Evolutionary conservation across 2,113 vertebrate genomes (phyloP).

Genomic region (Zingel zingel): DNA sequence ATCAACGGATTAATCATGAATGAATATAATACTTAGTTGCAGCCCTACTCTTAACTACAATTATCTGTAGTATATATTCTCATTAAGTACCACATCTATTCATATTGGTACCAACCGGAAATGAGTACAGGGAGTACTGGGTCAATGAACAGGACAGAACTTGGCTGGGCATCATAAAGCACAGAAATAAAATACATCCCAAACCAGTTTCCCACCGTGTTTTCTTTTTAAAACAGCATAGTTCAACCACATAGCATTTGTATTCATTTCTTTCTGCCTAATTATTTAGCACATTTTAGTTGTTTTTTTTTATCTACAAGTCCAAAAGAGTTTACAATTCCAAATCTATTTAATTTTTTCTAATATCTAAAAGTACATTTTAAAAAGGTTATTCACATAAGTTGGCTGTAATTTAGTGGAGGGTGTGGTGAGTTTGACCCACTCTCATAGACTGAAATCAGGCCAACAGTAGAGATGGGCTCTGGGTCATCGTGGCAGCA

Average conservation of each 20-base stretch:
- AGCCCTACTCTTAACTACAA: not conserved
- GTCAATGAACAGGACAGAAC: slow-evolving; percentile 24
- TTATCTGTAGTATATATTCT: too few relatives aligned
- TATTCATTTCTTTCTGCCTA: not conserved
- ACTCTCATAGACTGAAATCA: slow-evolving; percentile 28
- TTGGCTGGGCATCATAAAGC: slow-evolving; percentile 2
- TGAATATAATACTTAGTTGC: not conserved
- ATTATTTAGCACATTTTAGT: not conserved
- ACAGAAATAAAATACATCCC: slow-evolving; percentile 14
- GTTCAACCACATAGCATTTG: not conserved
- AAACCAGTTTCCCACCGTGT: not conserved
- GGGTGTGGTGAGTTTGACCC: slow-evolving; percentile 22
- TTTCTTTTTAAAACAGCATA: not conserved
- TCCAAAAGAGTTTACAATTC: not conserved
- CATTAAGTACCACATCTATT: slow-evolving; percentile 15
- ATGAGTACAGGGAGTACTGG: slow-evolving; percentile 34
- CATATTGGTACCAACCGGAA: slow-evolving; percentile 5
- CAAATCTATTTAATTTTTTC: not conserved
- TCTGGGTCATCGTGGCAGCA: not conserved
- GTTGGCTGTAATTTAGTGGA: not conserved
- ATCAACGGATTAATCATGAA: not conserved
- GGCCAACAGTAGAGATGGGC: slow-evolving; percentile 19
- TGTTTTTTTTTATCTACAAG: not conserved
- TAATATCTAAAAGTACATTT: too few relatives aligned
- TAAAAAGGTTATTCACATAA: not conserved